These are phyloP conservation scores for Anguilla marmorata DNA, from an alignment of 2,797 vertebrate genomes.

Conservation along the genomic window DNA sequence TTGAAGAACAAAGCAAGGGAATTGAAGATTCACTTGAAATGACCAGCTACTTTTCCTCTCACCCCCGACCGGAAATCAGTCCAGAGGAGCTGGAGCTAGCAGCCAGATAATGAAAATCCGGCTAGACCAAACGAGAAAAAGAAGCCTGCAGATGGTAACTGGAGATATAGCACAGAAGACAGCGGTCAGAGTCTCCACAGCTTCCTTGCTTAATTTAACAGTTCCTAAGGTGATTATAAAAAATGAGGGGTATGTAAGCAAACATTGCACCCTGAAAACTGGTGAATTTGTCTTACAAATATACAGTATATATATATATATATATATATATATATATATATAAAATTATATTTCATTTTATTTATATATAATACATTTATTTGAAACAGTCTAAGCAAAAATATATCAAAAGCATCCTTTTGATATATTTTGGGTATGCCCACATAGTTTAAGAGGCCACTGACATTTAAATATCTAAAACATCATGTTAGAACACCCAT, in stretches of 20 bases:
- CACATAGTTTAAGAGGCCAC: not conserved
- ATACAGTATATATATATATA: too few species aligned
- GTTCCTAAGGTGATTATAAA: not conserved
- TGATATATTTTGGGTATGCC: not conserved
- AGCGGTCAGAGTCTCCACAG: not conserved
- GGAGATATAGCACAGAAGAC: not conserved
- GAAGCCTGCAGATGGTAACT: not conserved
- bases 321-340: too few species aligned
- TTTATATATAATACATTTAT: too few species aligned
- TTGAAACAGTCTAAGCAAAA: not conserved
- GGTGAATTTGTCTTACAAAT: not conserved
- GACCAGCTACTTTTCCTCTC: not conserved
- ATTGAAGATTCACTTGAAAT: not conserved
- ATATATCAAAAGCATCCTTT: not conserved
- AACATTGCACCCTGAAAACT: not conserved
- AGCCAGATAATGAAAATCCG: not conserved
- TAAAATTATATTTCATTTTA: too few species aligned
- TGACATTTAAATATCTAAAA: not conserved
- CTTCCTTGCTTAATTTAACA: not conserved
- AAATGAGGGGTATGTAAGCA: not conserved
- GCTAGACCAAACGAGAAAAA: not conserved
- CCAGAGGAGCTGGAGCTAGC: not conserved
- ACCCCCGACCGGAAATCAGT: not conserved
- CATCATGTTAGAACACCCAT: not conserved
- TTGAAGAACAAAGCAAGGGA: not conserved